Conservation (phyloP, 1,140 invertebrate genomes). For the Hermetia illucens region DNA sequence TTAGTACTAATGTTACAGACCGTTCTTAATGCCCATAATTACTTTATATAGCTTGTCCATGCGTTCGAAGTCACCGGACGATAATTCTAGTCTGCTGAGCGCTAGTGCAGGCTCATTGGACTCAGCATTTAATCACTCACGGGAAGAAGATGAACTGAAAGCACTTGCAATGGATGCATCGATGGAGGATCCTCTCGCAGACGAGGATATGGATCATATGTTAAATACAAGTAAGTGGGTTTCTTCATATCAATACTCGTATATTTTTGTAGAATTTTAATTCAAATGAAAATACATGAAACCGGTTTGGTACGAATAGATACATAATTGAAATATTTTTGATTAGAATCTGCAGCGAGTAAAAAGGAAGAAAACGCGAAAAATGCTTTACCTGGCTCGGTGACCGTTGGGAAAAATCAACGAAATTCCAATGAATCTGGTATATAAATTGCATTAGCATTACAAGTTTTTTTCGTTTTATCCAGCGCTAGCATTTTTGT, state of each 20-base stretch:
- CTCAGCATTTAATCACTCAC: conserved; percentile 67
- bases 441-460: conserved; percentile 3
- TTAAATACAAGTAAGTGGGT: conserved; percentile 10
- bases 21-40: conserved; percentile 2
- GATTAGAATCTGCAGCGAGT: background rate
- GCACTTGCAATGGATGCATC: conserved; percentile 20
- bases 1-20: background rate
- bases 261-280: background rate
- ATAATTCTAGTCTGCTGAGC: conserved; percentile 51
- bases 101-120: conserved; percentile 67
- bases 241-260: background rate
- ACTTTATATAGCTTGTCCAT: conserved; percentile 36
- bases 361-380: background rate
- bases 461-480: background rate
- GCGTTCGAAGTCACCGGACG: conserved; percentile 47
- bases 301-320: background rate
- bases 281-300: background rate
- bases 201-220: conserved; percentile 10
- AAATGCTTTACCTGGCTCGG: background rate
- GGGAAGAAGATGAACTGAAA: conserved; percentile 56
- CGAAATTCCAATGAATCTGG: conserved; percentile 4
- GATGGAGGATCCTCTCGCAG: conserved; percentile 3
- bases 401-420: conserved; percentile 2
- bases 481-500: no score
- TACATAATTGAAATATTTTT: background rate